Evolutionary conservation across 2,797 vertebrate species (phyloP), one percentile per base, ranked within the genome.

Genomic region (Anas flavirostris): DNA sequence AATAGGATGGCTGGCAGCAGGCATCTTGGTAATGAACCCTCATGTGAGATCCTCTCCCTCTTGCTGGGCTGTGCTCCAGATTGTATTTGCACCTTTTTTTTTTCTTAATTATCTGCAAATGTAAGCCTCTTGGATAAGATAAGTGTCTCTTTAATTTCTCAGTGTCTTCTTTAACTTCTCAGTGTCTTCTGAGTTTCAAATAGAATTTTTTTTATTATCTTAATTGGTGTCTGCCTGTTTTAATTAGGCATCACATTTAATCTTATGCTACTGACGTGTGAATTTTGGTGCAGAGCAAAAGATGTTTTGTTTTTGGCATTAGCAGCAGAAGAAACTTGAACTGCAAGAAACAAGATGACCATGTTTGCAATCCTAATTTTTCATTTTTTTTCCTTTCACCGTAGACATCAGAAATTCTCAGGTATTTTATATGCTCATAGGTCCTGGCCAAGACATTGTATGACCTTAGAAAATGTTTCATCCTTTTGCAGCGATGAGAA

Each of bases 121-220:
- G 77, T 94, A 93, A 90, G 76, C 85, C 16, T 80, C 64, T 77
- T 89, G 56, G 90, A 88, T 91, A 80, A 92, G 73, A 48, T 58
- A 91, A 93, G 39, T 41, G 70, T 73, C 52, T 88, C 85, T 84
- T 80, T 88, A 95, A 63, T 43, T 82, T 91, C 69, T 84, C 25
- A 17, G 55, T 78, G 77, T 91, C 50, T 63, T 89, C 86, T n/a
- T n/a, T 88, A 95, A 63, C 48, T 82, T 91, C 69, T 84, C 25
- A 17, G 55, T 78, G 77, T 91, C 50, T 63, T 89, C 86, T n/a
- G 63, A 91, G 95, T 95, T 94, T 94, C 93, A 95, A 90, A 70
- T 53, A 44, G 58, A 37, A 9, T 70, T 95, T 82, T 95, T 83
- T 94, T 94, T 78, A 75, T 87, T 83, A 70, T 67, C 81, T 88